phyloP scores from a whole-genome alignment of 2,797 vertebrate species.

The Ptychadena robeensis region DNA sequence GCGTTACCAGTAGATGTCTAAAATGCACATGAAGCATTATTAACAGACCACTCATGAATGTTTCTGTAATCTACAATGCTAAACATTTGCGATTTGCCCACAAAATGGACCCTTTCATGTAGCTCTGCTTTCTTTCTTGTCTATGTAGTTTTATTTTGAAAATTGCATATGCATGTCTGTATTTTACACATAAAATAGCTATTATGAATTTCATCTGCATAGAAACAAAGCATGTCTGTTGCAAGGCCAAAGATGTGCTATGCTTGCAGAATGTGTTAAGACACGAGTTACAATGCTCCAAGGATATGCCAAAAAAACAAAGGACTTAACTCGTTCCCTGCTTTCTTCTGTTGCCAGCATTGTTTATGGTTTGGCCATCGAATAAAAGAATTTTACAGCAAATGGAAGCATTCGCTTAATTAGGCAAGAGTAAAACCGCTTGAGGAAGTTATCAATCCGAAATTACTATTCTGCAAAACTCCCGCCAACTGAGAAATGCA shows the following conservation, averaged over 20 bases:
- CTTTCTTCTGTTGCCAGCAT: not conserved
- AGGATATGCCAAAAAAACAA: constrained; percentile 26
- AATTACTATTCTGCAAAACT: not conserved
- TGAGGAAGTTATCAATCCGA: not conserved
- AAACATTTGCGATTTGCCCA: constrained; percentile 36
- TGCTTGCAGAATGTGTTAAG: constrained; percentile 51
- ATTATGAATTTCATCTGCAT: constrained; percentile 55
- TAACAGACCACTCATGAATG: constrained; percentile 35
- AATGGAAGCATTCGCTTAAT: not conserved
- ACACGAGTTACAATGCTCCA: constrained; percentile 40
- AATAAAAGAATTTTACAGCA: not conserved
- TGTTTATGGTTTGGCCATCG: not conserved
- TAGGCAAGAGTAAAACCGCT: not conserved
- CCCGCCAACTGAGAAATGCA: too few species aligned
- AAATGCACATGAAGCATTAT: constrained; percentile 33
- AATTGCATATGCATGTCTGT: constrained; percentile 36
- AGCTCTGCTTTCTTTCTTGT: constrained; percentile 3
- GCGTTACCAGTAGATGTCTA: not conserved
- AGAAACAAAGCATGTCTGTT: constrained; percentile 57
- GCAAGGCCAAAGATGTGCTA: constrained; percentile 58
- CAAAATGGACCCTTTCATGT: constrained; percentile 37
- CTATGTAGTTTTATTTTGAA: constrained; percentile 46
- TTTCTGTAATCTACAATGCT: constrained; percentile 52
- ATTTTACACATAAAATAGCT: constrained; percentile 54
- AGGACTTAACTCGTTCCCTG: constrained; percentile 21